Evolutionary conservation across 2,888 invertebrate genomes (phyloP), one percentile per base, ranked within the genome.

Genomic region (Isotomurus palustris): DNA sequence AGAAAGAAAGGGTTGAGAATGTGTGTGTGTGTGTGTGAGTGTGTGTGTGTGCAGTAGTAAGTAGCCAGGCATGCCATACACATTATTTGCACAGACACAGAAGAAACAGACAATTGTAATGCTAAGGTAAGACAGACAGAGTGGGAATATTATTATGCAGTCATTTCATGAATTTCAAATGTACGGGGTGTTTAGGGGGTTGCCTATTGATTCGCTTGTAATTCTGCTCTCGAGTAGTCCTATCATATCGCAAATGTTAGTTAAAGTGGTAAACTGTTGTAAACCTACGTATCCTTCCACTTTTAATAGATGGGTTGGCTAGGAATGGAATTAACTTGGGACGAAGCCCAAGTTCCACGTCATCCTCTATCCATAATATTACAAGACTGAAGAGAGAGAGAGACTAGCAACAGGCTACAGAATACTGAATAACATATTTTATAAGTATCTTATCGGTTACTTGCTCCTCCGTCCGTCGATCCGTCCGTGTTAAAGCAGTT

Each of bases 271-370:
- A n/a, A n/a, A n/a, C n/a, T n/a, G n/a, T 8, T 10, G 32, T 10
- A 12, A 32, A 32, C 8, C 12, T 32, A 8, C 32, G 8, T 40
- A 10, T 21, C 43, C 17, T 14, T 21, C 4, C 17, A 27, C 28
- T 47, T 47, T 47, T 47, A 47, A 27, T 47, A 17, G 47, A 27
- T 24, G 28, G 28, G 47, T 47, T 29, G 8, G 29, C 28, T 28
- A 49, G 12, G 49, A 49, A 49, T 47, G 25, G 35, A 32, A 49
- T 47, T 49, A 49, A 35, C 29, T 49, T 49, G 49, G 49, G 49
- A 17, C 35, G 49, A 49, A 49, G 22, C 49, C 27, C 49, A 22
- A 49, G 19, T 49, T 49, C 49, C 49, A 49, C 49, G 49, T 49
- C 49, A 49, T 49, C 47, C 47, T 47, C 29, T 28, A 32, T 49